phyloP scores from a whole-genome alignment of 2,888 invertebrate species.

The Calliopum simillimum region DNA sequence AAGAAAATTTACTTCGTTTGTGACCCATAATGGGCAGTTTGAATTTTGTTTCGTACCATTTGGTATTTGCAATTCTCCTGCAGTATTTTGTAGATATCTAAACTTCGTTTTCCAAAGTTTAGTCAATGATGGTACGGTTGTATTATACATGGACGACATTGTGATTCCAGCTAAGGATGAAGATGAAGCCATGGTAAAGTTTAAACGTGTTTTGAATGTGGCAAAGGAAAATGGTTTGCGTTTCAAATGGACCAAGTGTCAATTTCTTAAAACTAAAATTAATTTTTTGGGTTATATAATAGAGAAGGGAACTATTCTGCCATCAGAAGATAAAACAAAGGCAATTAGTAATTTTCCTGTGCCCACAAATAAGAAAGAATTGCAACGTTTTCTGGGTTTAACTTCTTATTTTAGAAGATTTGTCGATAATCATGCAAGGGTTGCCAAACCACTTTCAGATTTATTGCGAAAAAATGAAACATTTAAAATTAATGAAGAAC shows the following conservation, averaged over 20 bases:
- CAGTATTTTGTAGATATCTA: constrained; percentile 33
- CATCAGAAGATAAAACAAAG: constrained; percentile 36
- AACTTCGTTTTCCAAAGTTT: constrained; percentile 12
- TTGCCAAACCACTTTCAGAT: constrained; percentile 57
- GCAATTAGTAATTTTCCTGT: constrained; percentile 34
- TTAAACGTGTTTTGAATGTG: constrained; percentile 1
- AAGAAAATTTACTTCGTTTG: constrained; percentile 39
- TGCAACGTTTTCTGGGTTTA: constrained; percentile 41
- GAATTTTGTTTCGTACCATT: constrained; percentile 41
- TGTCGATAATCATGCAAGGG: constrained; percentile 41
- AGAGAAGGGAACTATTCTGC: constrained; percentile 27
- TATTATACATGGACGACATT: constrained; percentile 40
- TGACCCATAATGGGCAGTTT: constrained; percentile 37
- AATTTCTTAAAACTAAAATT: constrained; percentile 35
- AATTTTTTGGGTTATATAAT: constrained; percentile 45
- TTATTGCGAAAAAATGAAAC: constrained; percentile 32
- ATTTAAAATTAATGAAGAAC: constrained; percentile 35
- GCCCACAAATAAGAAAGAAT: constrained; percentile 23
- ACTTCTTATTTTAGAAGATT: constrained; percentile 41
- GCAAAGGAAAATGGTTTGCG: constrained; percentile 30
- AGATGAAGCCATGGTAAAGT: constrained; percentile 28
- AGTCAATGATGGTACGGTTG: constrained; percentile 21
- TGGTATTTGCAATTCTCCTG: constrained; percentile 24
- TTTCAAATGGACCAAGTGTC: constrained; percentile 43
- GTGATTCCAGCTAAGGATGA: constrained; percentile 37